phyloP scores from a whole-genome alignment of 2,797 vertebrate genomes.

The Sphenopsis melanotis region DNA sequence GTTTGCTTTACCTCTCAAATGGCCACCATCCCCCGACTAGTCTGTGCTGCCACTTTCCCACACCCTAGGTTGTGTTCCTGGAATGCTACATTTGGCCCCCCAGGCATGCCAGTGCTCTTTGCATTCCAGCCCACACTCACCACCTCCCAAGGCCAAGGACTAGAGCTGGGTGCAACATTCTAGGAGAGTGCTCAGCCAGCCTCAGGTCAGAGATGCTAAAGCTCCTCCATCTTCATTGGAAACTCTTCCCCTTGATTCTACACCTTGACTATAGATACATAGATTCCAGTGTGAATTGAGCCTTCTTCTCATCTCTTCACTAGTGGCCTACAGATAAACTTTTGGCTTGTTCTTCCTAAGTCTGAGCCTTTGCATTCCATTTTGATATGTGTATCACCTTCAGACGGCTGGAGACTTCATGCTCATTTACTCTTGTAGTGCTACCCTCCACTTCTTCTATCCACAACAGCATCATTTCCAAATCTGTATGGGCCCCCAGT shows the following conservation, averaged over 20 bases:
- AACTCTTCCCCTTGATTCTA: not conserved
- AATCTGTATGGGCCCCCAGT: not conserved
- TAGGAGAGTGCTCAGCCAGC: not conserved
- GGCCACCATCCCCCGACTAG: not conserved
- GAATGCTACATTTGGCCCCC: not conserved
- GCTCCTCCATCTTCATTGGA: not conserved
- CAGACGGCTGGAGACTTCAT: not conserved
- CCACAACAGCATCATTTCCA: not conserved
- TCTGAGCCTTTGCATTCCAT: not conserved
- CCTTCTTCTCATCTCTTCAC: not conserved
- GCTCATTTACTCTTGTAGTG: accelerated
- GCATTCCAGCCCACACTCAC: not conserved
- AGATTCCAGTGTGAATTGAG: not conserved
- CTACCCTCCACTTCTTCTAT: not conserved
- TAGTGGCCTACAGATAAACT: not conserved
- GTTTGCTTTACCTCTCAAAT: not conserved
- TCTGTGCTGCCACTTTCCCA: not conserved
- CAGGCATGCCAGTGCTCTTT: not conserved
- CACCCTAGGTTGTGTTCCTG: not conserved
- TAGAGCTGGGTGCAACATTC: not conserved
- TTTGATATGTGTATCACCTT: not conserved
- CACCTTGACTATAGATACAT: not conserved
- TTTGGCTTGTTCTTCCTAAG: not conserved
- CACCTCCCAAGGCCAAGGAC: not conserved
- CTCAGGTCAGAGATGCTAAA: not conserved